Evolutionary conservation across 2,113 vertebrate species (phyloP).

Genomic region (Rhombomys opimus): DNA sequence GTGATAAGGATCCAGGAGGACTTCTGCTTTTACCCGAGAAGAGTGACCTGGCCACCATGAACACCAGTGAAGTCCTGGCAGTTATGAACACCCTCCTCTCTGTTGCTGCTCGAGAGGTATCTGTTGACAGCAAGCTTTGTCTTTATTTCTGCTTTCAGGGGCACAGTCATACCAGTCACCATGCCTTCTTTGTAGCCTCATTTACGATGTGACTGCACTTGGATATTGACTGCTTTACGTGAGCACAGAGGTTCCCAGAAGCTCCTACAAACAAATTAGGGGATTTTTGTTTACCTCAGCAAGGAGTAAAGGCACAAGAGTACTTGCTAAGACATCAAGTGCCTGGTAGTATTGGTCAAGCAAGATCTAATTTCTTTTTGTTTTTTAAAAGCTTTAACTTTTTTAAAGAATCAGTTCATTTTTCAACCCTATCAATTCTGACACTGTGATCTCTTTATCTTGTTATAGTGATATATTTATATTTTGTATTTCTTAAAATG

Average conservation of each 20-base stretch:
- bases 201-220: not conserved
- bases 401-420: constrained; percentile 9
- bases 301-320: not conserved
- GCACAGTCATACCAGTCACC: too few species aligned
- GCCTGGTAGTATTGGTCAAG: not conserved
- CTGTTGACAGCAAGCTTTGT: not conserved
- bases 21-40: constrained; percentile 95
- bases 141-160: not conserved
- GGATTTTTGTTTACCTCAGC: not conserved
- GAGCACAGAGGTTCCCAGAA: not conserved
- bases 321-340: not conserved
- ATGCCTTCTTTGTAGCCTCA: not conserved
- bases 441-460: not conserved
- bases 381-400: not conserved
- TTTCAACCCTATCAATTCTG: not conserved
- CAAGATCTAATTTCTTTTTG: not conserved
- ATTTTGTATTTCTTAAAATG: constrained; percentile 1
- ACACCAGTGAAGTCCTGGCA: constrained; percentile 90
- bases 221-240: not conserved
- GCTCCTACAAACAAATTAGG: not conserved
- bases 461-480: not conserved
- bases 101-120: constrained; percentile 94
- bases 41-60: constrained; percentile 88
- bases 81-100: constrained; percentile 95
- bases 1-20: constrained; percentile 95